Evolutionary conservation across 2,113 vertebrate species (phyloP), one percentile per base, ranked within the genome.

Genomic region (Charadrius vociferus): DNA sequence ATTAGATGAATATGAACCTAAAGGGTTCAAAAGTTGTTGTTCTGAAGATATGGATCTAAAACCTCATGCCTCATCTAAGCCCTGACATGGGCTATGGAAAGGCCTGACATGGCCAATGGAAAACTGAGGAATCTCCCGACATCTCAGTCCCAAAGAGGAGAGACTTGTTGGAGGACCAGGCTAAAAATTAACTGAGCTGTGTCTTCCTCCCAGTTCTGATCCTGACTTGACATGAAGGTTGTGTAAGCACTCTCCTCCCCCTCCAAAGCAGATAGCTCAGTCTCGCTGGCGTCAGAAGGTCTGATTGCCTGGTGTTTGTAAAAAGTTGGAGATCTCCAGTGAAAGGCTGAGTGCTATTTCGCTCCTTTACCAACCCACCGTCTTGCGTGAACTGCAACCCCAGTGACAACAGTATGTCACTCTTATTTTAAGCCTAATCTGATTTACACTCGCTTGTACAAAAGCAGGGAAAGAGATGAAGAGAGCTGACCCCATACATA

Each of bases 261-360:
- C 66, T 91, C 36, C 32, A 13, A 36, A 71, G 65, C 19, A 55
- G 62, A 36, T 17, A 30, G 22, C 32, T 93, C 72, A 34, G 27
- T 59, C 81, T 95, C 16, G 0, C 16, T 1, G 0, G 49, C 80
- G 96, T 91, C 75, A 88, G 45, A 91, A 88, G 81, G 58, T 85
- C 85, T 83, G 45, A 29, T 34, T 90, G 58, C 50, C n/a, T 63
- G 23, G 34, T 90, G 58, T 90, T 95, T 45, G 56, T 66, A 62
- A 74, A 75, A 81, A 88, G 65, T 9, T 90, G 66, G 62, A 86
- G 90, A n/a, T 85, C n/a, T 96, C 52, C 74, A 82, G 39, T 14
- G 27, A 62, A 66, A 84, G 39, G 8, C 59, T 66, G 49, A 47
- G 50, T 81, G 72, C n/a, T 90, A 18, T 65, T 96, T 94, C 71